These are phyloP conservation scores for Laterallus jamaicensis DNA, from an alignment of 2,113 vertebrate genomes.

Conservation along the genomic window DNA sequence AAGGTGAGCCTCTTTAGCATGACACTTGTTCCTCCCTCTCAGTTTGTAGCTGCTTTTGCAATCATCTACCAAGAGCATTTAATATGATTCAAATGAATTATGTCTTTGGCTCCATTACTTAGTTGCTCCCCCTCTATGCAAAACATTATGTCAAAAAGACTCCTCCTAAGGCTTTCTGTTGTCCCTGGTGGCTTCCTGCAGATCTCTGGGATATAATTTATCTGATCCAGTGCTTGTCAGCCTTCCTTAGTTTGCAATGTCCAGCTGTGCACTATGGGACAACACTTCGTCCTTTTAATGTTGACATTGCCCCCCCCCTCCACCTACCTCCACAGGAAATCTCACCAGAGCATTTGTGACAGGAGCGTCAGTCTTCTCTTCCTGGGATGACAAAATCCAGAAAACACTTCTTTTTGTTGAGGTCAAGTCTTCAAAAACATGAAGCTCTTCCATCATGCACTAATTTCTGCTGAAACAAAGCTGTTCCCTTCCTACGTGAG, in stretches of 20 bases:
- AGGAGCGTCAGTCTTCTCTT: neutral
- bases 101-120: neutral
- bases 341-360: neutral
- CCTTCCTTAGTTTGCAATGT: neutral
- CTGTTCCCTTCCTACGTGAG: neutral
- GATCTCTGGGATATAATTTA: slow-evolving; percentile 8
- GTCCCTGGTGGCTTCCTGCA: slow-evolving; percentile 11
- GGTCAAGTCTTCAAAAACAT: neutral
- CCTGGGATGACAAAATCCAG: neutral
- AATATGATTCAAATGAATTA: neutral
- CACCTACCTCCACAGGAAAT: slow-evolving; percentile 13
- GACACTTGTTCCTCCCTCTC: neutral
- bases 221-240: neutral
- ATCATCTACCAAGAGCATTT: neutral
- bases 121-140: neutral
- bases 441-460: neutral
- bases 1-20: neutral
- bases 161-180: neutral
- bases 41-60: neutral
- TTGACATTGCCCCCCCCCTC: neutral
- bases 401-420: neutral
- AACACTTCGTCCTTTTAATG: neutral
- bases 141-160: neutral
- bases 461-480: neutral
- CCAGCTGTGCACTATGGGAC: slow-evolving; percentile 14